Percentiles rank a stretch among this genome's conserved stretches.
phyloP scores from a whole-genome alignment of 2,797 vertebrate species.

The Momotus momota region DNA sequence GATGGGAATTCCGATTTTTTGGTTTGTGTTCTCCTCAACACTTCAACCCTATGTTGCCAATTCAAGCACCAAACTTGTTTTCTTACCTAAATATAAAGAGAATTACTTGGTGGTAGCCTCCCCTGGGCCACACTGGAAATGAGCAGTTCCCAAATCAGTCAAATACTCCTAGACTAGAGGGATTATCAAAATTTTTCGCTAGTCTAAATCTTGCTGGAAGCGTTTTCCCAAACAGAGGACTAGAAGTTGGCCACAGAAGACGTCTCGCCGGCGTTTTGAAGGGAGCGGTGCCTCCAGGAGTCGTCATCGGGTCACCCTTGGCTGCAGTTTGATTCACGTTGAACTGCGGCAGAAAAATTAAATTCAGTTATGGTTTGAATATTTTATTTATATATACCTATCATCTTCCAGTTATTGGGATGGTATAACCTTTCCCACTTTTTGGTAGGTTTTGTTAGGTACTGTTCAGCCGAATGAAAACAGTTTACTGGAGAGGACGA shows the following conservation, averaged over 20 bases:
- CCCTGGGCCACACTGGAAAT: slow-evolving; percentile 21
- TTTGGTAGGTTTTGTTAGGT: not conserved
- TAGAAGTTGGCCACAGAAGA: not conserved
- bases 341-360: not conserved
- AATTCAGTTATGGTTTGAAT: not conserved
- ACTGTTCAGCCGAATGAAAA: not conserved
- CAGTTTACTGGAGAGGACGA: not conserved
- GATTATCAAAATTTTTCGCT: not conserved
- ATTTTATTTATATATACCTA: not conserved
- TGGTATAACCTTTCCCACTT: not conserved
- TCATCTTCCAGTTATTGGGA: not conserved
- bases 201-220: not conserved
- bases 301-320: not conserved
- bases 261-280: not conserved
- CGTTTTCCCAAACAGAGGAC: not conserved
- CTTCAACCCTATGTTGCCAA: not conserved
- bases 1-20: slow-evolving; percentile 71
- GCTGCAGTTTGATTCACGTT: not conserved
- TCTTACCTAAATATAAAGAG: slow-evolving; percentile 33
- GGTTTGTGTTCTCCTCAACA: slow-evolving; percentile 32
- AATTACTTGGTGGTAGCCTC: not conserved
- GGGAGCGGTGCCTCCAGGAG: not conserved
- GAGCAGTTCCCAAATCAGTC: slow-evolving; percentile 30
- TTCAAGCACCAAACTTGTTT: slow-evolving; percentile 59
- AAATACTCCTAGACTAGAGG: not conserved